These are phyloP conservation scores for Paralvinella palmiformis DNA, from an alignment of 1,140 invertebrate genomes.

Conservation along the genomic window DNA sequence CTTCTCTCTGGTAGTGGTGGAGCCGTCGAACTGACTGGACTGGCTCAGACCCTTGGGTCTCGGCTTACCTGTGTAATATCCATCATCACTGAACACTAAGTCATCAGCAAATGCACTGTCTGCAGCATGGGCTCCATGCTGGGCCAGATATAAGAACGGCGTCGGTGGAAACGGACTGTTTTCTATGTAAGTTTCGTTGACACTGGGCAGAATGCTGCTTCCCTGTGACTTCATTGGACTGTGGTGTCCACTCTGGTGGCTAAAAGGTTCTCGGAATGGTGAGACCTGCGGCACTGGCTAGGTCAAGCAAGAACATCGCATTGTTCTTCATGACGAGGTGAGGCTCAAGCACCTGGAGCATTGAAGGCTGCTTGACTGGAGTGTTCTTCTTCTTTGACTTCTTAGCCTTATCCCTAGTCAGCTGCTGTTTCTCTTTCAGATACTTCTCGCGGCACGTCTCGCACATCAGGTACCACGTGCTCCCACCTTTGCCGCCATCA, in stretches of 20 bases:
- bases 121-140: constrained; percentile 37
- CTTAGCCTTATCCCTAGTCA: constrained; percentile 42
- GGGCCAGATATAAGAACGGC: constrained; percentile 40
- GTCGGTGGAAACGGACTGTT: constrained; percentile 42
- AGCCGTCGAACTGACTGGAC: background rate
- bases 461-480: constrained; percentile 87
- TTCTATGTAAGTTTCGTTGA: constrained; percentile 38
- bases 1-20: background rate
- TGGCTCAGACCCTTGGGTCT: background rate
- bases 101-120: constrained; percentile 48
- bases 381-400: constrained; percentile 44
- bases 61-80: too few species aligned
- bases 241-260: background rate
- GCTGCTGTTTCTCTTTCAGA: constrained; percentile 56
- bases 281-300: constrained; percentile 63
- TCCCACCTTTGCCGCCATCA: constrained; percentile 71
- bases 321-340: constrained; percentile 85
- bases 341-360: constrained; percentile 54
- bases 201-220: constrained; percentile 46
- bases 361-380: constrained; percentile 26
- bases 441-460: constrained; percentile 72
- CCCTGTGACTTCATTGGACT: constrained; percentile 49
- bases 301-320: constrained; percentile 85
- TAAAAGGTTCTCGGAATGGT: constrained; percentile 4
- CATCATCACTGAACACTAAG: constrained; percentile 40